Base-by-base conservation (phyloP, 2,113 vertebrate genomes). In the Megaptera novaeangliae region DNA sequence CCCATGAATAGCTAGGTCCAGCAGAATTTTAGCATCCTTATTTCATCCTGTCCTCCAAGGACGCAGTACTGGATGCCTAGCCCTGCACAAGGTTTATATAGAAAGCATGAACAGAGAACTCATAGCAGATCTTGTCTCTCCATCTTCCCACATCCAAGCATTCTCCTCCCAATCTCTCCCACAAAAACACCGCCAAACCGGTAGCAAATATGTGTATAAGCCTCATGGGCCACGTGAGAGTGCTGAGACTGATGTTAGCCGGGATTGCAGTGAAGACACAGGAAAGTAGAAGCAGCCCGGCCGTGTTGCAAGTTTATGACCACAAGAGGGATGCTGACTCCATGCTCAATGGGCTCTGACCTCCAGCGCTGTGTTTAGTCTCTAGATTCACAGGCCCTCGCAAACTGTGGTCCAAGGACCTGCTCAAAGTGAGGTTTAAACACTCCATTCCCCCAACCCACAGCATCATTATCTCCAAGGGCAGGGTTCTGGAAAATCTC, bases 21-120 rank as follows among this genome's bases (percentile, higher is more conserved):
- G 69, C n/a, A 88, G 71, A 88, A 94, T 77, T 61, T 88, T 72
- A 88, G 46, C 81, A 46, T 61, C 66, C 59, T 82, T 36, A 80
- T 61, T 80, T 91, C 69, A 69, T 23, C 21, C 31, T 52, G 34
- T 36, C 63, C 86, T 74, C 84, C 12, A 61, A 66, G 72, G 89
- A 89, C 36, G n/a, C 52, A 52, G 5, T 52, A 52, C 31, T 87
- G 83, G 92, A 59, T 29, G 46, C 49, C 83, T 31, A 27, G 21
- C 49, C 27, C 29, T 23, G 41, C 8, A 31, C 29, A 41, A 17
- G 11, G n/a, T 14, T 85, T 69, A 36, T 12, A n/a, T 12, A 27
- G 39, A 89, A 95, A 91, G 11, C 5, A 36, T 8, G 61, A 86
- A 20, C 8, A 49, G 29, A 92, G 41, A 81, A 66, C 21, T 10